Evolutionary conservation across 2,113 vertebrate species (phyloP), one percentile per base, ranked within the genome.

Genomic region (Caloenas nicobarica): DNA sequence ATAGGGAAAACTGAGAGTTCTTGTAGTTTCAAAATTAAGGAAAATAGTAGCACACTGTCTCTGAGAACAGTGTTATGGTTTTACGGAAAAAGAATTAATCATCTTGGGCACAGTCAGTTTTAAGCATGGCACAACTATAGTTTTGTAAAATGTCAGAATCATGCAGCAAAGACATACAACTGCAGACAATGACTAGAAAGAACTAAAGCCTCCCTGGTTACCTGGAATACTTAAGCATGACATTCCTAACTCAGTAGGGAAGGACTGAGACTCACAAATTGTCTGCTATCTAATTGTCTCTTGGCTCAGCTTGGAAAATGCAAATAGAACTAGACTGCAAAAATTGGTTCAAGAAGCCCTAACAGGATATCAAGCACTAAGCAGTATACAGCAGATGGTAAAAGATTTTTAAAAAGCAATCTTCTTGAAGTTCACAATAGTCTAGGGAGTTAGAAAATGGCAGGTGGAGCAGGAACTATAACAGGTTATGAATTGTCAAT

Each of bases 311-410:
- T 90, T 95, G 91, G 95, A 94, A 93, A 96, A 91, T 95, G 89
- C 92, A 95, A 97, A 97, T 97, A 88, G 94, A 95, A 95, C 65
- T 94, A 87, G 89, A 91, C 86, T 95, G 84, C 89, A 94, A 97
- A 95, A 96, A 90, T 40, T 96, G 56, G 89, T 95, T 97, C 97
- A 97, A 95, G 94, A 95, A 97, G 93, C 97, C 78, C 94, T 96
- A 97, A 94, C 85, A 62, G 90, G 79, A 93, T 94, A 96, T 96
- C 91, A 97, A 85, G 88, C 81, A 87, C 80, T 89, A 89, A 86
- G 78, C 83, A 96, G 83, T 76, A 36, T 95, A 95, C 83, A 96
- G 95, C 93, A 95, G 92, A 96, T 90, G 95, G 94, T 79, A 96
- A 92, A 96, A 91, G 44, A 91, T 96, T 96, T 91, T 95, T 94